phyloP scores from a whole-genome alignment of 2,888 invertebrate genomes.

The Chymomyza amoena region DNA sequence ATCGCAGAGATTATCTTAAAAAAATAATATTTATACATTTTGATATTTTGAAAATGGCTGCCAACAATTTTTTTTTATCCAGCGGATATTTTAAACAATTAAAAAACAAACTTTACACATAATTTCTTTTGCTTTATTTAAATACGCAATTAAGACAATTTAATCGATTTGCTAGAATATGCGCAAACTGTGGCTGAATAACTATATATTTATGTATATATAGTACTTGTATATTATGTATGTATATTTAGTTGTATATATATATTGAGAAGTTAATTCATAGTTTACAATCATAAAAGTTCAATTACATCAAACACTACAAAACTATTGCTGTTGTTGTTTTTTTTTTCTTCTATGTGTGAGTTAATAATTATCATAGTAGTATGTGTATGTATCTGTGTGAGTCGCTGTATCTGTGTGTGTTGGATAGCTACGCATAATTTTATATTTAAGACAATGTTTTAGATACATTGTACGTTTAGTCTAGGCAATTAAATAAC shows the following conservation, averaged over 20 bases:
- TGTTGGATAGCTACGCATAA: slow-evolving; percentile 45
- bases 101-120: slow-evolving; percentile 13
- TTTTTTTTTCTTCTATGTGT: neutral
- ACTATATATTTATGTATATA: slow-evolving; percentile 31
- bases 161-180: slow-evolving; percentile 40
- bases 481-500: slow-evolving; percentile 58
- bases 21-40: too few species aligned
- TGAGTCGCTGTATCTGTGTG: slow-evolving; percentile 7
- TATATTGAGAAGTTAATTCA: slow-evolving; percentile 51
- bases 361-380: neutral
- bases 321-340: slow-evolving; percentile 59
- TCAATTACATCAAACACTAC: slow-evolving; percentile 74
- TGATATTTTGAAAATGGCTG: too few species aligned
- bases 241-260: slow-evolving; percentile 28
- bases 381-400: slow-evolving; percentile 14
- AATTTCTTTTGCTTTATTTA: slow-evolving; percentile 36
- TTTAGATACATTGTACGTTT: slow-evolving; percentile 32
- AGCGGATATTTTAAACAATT: neutral
- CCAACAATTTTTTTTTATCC: neutral
- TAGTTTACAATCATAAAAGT: slow-evolving; percentile 73
- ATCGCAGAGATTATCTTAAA: too few species aligned
- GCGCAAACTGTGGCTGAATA: slow-evolving; percentile 37
- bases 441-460: slow-evolving; percentile 47
- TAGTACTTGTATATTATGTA: slow-evolving; percentile 38
- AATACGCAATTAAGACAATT: slow-evolving; percentile 44